Base-by-base conservation (phyloP, 2,888 invertebrate species). In the Disparrhopalites patrizii region DNA sequence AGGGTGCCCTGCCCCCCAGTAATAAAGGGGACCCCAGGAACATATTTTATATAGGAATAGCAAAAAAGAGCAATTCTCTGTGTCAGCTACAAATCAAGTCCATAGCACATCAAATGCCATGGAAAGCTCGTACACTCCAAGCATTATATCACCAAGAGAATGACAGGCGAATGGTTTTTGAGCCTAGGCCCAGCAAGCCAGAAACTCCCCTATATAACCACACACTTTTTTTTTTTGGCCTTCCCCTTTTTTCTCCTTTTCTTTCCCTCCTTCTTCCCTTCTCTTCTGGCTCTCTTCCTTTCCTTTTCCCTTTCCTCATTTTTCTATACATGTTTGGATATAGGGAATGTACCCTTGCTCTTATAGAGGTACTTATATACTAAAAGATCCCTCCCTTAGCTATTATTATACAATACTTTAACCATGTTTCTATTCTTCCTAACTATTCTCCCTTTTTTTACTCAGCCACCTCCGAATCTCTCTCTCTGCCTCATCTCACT, bases 61-160 rank as follows among this genome's bases (percentile, higher is more conserved):
- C 63, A 64, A 64, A 64, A 64, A 64, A 56, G 64, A 62, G 64
- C 64, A 64, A 64, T 64, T 64, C 64, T 56, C 33, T 56, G 64
- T 64, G 64, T 64, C 64, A 56, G 57, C 55, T 47, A 43, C 47
- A 64, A 64, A 64, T 64, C 64, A 64, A 63, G 63, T 47, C 62
- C 52, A 56, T 50, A 40, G 63, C 55, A 55, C 64, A 50, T 64
- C 64, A 64, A 64, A 64, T 64, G 64, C 64, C 64, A 64, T 62
- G 62, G 54, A 62, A 54, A 61, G 61, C 62, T 61, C 61, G 62
- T 62, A 62, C 62, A 51, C 61, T 51, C 61, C 25, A 52, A 62
- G 54, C 62, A 62, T 62, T 62, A 62, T 62, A 62, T 62, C 62
- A 62, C 62, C 40, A 36, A 15, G 54, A 61, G 61, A 62, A 62